These are phyloP conservation scores for Myripristis jacobus DNA, from an alignment of 2,797 vertebrate genomes.

Conservation along the genomic window DNA sequence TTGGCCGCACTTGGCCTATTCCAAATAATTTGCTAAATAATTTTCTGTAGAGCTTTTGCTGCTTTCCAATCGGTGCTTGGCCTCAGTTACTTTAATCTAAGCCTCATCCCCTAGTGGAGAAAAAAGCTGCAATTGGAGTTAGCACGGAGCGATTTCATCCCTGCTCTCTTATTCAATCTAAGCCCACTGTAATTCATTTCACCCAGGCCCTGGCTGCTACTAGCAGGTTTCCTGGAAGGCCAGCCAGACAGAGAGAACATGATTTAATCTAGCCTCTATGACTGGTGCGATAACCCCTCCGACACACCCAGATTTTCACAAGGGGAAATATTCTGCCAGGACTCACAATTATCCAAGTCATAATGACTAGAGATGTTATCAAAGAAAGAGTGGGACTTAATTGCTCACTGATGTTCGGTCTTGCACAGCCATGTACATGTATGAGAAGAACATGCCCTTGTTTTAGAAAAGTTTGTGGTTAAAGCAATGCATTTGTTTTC, in stretches of 20 bases:
- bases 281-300: conserved; percentile 70
- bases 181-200: conserved; percentile 69
- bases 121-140: conserved; percentile 27
- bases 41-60: conserved; percentile 58
- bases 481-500: conserved; percentile 53
- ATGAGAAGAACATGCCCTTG: conserved; percentile 57
- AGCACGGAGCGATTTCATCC: conserved; percentile 7
- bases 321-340: conserved; percentile 78
- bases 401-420: conserved; percentile 83
- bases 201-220: conserved; percentile 73
- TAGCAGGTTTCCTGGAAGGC: conserved; percentile 71
- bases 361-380: conserved; percentile 83
- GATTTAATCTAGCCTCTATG: conserved; percentile 74
- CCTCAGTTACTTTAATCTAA: conserved; percentile 64
- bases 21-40: conserved; percentile 56
- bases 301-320: conserved; percentile 81
- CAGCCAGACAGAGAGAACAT: conserved; percentile 71
- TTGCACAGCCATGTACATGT: conserved; percentile 59
- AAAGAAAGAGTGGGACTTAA: conserved; percentile 76
- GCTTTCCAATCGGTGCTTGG: conserved; percentile 40
- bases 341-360: conserved; percentile 79
- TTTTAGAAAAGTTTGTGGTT: conserved; percentile 58
- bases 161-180: conserved; percentile 65
- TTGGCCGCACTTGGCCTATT: conserved; percentile 53
- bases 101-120: conserved; percentile 45